Percentiles rank a stretch among this genome's conserved stretches.
These are phyloP conservation scores for Chlorops oryzae DNA, from an alignment of 1,140 invertebrate genomes.

Conservation along the genomic window DNA sequence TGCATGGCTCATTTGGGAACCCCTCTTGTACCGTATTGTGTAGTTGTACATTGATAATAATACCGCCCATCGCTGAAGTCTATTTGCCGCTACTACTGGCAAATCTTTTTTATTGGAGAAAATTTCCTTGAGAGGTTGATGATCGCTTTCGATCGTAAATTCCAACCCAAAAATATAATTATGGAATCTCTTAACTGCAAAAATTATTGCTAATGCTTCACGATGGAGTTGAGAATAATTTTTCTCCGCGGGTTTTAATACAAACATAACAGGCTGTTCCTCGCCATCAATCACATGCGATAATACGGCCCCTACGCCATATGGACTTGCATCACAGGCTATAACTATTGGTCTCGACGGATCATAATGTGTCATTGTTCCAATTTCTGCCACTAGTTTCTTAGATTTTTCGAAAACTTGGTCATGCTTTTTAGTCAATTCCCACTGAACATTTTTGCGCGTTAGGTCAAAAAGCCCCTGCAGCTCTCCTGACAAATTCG, in stretches of 20 bases:
- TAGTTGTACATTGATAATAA: slow-evolving; percentile 25
- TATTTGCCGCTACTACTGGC: slow-evolving; percentile 18
- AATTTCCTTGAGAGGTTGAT: slow-evolving; percentile 32
- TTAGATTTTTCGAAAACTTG: too few relatives aligned
- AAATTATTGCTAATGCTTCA: slow-evolving; percentile 49
- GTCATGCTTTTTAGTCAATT: too few relatives aligned
- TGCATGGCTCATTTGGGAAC: slow-evolving; percentile 17
- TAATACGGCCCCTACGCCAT: slow-evolving; percentile 1
- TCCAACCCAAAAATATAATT: slow-evolving; percentile 42
- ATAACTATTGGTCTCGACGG: slow-evolving; percentile 13
- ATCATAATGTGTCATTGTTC: slow-evolving; percentile 12
- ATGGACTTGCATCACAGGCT: slow-evolving; percentile 1
- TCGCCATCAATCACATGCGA: slow-evolving; percentile 20
- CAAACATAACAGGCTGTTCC: slow-evolving; percentile 24
- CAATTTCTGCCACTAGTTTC: too few relatives aligned
- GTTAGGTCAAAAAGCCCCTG: too few relatives aligned
- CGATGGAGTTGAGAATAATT: slow-evolving; percentile 46
- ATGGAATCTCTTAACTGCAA: slow-evolving; percentile 49
- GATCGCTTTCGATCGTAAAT: slow-evolving; percentile 36
- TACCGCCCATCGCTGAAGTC: slow-evolving; percentile 25
- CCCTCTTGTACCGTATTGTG: slow-evolving; percentile 16
- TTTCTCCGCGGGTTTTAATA: slow-evolving; percentile 13
- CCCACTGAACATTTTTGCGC: too few relatives aligned
- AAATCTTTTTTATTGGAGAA: slow-evolving; percentile 23
- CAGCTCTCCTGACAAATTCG: too few relatives aligned